Conservation (phyloP, 2,797 vertebrate species). For the Megalops cyprinoides region DNA sequence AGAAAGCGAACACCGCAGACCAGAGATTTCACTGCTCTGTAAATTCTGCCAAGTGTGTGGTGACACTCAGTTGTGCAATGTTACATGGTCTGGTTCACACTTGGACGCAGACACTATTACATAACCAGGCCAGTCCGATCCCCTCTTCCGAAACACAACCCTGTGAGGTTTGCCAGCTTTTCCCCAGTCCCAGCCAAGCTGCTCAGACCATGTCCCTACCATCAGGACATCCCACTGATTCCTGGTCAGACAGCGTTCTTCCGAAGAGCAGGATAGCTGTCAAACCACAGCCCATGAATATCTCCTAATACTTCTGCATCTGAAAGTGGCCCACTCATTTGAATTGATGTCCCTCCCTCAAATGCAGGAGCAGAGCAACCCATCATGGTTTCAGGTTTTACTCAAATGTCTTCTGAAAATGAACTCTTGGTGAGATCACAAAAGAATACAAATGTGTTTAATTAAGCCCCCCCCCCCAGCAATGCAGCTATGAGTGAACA, state of each 20-base stretch:
- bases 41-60: constrained; percentile 16
- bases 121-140: constrained; percentile 9
- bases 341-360: not conserved
- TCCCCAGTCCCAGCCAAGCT: not conserved
- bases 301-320: too few relatives aligned
- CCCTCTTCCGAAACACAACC: not conserved
- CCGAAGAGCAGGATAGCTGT: too few relatives aligned
- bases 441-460: not conserved
- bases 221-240: not conserved
- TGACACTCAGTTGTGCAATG: constrained; percentile 29
- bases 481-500: not conserved
- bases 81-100: constrained; percentile 18
- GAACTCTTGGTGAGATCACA: not conserved
- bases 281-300: not conserved
- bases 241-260: not conserved
- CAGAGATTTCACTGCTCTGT: constrained; percentile 9
- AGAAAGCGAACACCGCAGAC: not conserved
- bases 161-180: not conserved
- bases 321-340: too few relatives aligned
- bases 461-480: not conserved
- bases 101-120: constrained; percentile 21
- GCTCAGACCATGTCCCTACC: not conserved
- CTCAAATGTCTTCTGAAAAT: too few relatives aligned
- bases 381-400: too few relatives aligned
- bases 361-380: too few relatives aligned